Percentiles rank a stretch among this genome's conserved stretches.
These are phyloP conservation scores for Phasianus colchicus DNA, from an alignment of 2,113 vertebrate genomes.

Conservation along the genomic window DNA sequence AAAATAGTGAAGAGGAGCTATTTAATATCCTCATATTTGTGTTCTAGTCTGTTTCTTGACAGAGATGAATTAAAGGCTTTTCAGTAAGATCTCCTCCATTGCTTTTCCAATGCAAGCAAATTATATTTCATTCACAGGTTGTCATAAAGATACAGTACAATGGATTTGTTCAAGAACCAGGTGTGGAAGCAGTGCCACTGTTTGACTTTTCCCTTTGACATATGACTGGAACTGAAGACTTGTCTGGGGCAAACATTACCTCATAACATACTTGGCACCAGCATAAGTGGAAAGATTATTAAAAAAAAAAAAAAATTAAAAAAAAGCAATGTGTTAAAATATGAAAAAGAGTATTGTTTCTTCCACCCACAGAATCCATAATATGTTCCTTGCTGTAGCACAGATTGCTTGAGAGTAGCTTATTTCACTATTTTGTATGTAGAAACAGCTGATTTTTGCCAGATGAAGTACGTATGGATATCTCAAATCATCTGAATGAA, in stretches of 20 bases:
- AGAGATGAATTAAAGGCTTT: constrained; percentile 18
- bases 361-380: not conserved
- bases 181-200: constrained; percentile 59
- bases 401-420: not conserved
- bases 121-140: not conserved
- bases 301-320: constrained; percentile 44
- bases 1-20: not conserved
- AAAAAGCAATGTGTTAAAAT: constrained; percentile 64
- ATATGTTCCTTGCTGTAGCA: not conserved
- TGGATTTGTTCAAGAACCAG: constrained; percentile 64
- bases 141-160: not conserved
- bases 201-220: constrained; percentile 72
- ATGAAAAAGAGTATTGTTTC: not conserved
- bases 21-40: constrained; percentile 31
- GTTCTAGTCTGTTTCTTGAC: not conserved
- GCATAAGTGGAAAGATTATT: constrained; percentile 42
- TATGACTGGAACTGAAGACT: constrained; percentile 68
- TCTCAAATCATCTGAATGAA: not conserved
- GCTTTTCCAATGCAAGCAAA: constrained; percentile 27
- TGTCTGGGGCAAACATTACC: constrained; percentile 72
- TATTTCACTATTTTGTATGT: not conserved
- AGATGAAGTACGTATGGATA: not conserved
- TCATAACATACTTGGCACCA: constrained; percentile 68
- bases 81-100: not conserved
- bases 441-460: not conserved